Conservation (phyloP, 2,888 invertebrate species). For the Diloba caeruleocephala region DNA sequence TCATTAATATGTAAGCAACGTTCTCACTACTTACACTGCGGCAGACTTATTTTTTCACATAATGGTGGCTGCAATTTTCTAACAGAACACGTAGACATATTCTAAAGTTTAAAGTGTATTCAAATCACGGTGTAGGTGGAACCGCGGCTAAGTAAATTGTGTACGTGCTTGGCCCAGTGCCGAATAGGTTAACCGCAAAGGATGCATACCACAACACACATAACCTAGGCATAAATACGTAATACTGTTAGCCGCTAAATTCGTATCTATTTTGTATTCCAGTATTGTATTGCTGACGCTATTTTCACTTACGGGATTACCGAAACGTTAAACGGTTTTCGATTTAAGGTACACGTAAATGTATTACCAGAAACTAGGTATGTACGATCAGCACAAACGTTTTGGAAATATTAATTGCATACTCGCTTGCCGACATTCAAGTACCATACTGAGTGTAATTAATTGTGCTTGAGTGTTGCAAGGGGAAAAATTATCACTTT, state of each 20-base stretch:
- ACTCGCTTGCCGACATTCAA: no score
- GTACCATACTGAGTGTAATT: no score
- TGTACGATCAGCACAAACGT: no score
- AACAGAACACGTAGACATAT: constrained; percentile 49
- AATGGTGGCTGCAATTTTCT: constrained; percentile 42
- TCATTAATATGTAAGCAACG: constrained; percentile 5
- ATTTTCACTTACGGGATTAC: constrained; percentile 17
- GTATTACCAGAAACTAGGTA: background rate
- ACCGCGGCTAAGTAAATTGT: constrained; percentile 85
- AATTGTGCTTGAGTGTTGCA: no score
- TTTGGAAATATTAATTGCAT: no score
- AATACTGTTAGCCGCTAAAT: constrained; percentile 52
- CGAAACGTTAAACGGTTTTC: constrained; percentile 7
- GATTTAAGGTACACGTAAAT: constrained; percentile 1
- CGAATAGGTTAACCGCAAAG: constrained; percentile 78
- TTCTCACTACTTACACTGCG: constrained; percentile 6
- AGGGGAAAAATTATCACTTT: no score
- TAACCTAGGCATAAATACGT: constrained; percentile 51
- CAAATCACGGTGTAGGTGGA: constrained; percentile 77
- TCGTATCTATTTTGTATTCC: constrained; percentile 48
- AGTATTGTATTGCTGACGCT: constrained; percentile 30
- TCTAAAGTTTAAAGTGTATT: constrained; percentile 76
- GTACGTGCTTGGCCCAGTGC: constrained; percentile 85
- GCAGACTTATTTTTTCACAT: constrained; percentile 32
- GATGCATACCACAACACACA: constrained; percentile 64